These are phyloP conservation scores for Pelvicachromis taeniatus DNA, from an alignment of 2,113 vertebrate species.

Conservation along the genomic window DNA sequence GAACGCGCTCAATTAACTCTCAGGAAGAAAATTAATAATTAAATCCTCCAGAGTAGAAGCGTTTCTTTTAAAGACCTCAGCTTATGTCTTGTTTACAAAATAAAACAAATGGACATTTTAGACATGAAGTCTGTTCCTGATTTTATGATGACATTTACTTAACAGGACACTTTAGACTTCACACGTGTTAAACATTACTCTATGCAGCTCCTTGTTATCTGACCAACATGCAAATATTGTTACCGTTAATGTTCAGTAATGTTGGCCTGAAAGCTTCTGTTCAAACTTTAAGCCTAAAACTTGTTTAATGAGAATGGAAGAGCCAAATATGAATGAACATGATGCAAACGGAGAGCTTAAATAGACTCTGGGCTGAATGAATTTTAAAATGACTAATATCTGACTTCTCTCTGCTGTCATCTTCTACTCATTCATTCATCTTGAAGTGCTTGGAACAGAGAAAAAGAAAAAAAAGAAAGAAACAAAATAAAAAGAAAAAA, in stretches of 20 bases:
- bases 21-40: neutral
- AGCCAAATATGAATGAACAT: neutral
- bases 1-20: neutral
- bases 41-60: neutral
- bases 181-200: neutral
- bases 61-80: neutral
- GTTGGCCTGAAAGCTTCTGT: neutral
- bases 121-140: too few relatives aligned
- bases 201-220: neutral
- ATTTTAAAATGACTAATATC: slow-evolving; percentile 5
- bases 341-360: slow-evolving; percentile 23
- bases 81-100: neutral
- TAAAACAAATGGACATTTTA: neutral
- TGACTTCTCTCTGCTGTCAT: slow-evolving; percentile 32
- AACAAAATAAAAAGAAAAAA: slow-evolving; percentile 7
- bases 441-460: slow-evolving; percentile 48
- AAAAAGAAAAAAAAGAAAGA: slow-evolving; percentile 39
- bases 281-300: neutral
- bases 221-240: neutral
- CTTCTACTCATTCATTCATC: slow-evolving; percentile 22
- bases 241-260: neutral
- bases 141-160: too few relatives aligned
- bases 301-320: neutral
- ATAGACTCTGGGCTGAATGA: neutral
- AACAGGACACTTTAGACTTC: neutral